These are phyloP conservation scores for Aethina tumida DNA, from an alignment of 1,140 invertebrate species.

Conservation along the genomic window DNA sequence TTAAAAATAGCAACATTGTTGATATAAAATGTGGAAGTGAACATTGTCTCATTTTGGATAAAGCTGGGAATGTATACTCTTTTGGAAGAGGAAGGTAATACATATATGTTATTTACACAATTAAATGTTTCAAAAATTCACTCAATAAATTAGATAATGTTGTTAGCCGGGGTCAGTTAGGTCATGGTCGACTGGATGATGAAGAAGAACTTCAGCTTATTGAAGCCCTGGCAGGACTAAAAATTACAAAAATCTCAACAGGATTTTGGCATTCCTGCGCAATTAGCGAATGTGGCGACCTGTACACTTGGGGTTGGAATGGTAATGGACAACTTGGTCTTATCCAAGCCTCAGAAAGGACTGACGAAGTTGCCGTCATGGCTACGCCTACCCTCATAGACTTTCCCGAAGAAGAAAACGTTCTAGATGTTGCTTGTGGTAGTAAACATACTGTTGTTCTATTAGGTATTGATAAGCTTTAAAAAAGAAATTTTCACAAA, in stretches of 20 bases:
- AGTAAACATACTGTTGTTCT: constrained; percentile 53
- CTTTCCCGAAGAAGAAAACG: constrained; percentile 39
- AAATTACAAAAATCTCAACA: constrained; percentile 55
- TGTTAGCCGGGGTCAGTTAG: constrained; percentile 73
- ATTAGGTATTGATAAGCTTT: constrained; percentile 31
- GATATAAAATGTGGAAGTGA: constrained; percentile 69
- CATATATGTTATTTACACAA: not conserved
- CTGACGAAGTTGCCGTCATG: constrained; percentile 20
- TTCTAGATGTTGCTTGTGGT: constrained; percentile 54
- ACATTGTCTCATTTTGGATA: constrained; percentile 63
- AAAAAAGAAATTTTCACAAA: constrained; percentile 8
- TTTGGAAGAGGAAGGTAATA: constrained; percentile 74
- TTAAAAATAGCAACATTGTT: constrained; percentile 42
- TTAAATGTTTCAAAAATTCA: not conserved
- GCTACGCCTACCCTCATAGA: constrained; percentile 32
- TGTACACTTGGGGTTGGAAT: constrained; percentile 92
- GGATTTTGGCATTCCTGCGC: constrained; percentile 80
- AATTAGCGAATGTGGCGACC: constrained; percentile 62
- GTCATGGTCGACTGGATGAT: constrained; percentile 57
- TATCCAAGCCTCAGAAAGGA: constrained; percentile 25
- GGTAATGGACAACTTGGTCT: constrained; percentile 73
- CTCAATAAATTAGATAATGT: constrained; percentile 10
- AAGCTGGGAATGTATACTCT: constrained; percentile 61
- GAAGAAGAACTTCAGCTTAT: constrained; percentile 51
- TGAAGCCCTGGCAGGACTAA: constrained; percentile 62